Conservation (phyloP, 2,797 vertebrate genomes). For the Gallinago stenura region DNA sequence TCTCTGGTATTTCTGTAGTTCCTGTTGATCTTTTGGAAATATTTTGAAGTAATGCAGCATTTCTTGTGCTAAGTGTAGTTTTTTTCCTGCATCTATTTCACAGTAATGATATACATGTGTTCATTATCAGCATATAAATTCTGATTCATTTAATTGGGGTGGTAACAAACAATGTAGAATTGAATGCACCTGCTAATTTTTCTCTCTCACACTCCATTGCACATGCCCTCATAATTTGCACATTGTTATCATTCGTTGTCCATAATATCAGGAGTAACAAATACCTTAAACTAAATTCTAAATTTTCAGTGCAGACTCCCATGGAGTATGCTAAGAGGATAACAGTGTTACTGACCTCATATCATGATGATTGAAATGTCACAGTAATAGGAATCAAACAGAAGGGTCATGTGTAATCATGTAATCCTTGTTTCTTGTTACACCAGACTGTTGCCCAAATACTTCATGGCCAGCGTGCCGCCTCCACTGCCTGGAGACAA, state of each 20-base stretch:
- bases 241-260: background rate
- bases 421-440: background rate
- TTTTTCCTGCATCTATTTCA: background rate
- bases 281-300: background rate
- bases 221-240: background rate
- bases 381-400: background rate
- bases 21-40: conserved; percentile 32
- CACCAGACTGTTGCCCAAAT: background rate
- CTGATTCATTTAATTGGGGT: background rate
- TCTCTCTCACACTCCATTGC: background rate
- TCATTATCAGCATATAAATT: background rate
- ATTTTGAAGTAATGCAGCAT: conserved; percentile 39
- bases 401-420: background rate
- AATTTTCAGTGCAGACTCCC: background rate
- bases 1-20: background rate
- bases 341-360: background rate
- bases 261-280: background rate
- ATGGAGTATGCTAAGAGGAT: background rate
- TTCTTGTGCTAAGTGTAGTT: background rate
- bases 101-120: background rate
- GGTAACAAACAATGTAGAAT: background rate
- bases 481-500: background rate
- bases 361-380: background rate
- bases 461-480: background rate
- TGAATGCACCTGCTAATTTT: background rate